Percentiles rank a stretch among this genome's conserved stretches.
phyloP scores from a whole-genome alignment of 37 sponge, comb jelly and placozoan genomes.

The Axinella damicornis region DNA sequence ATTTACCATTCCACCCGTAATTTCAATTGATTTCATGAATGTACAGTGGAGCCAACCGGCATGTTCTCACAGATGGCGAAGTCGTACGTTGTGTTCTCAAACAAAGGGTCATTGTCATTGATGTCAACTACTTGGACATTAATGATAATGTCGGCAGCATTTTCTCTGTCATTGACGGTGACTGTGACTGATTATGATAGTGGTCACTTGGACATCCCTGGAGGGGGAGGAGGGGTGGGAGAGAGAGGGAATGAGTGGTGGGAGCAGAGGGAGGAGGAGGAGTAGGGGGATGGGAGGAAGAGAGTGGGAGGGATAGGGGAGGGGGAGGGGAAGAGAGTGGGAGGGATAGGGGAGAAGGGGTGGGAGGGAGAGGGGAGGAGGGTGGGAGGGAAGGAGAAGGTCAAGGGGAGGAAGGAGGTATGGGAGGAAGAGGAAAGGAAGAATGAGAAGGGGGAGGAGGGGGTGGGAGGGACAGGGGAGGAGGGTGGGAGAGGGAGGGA shows the following conservation, averaged over 20 bases:
- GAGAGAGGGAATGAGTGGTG: too few species aligned
- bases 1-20: too few species aligned
- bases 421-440: background rate
- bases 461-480: background rate
- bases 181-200: conserved; percentile 23
- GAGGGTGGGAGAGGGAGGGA: too few species aligned
- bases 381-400: background rate
- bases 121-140: conserved; percentile 39
- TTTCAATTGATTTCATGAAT: too few species aligned
- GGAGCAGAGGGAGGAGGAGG: too few species aligned
- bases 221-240: too few species aligned
- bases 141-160: conserved; percentile 6
- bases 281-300: too few species aligned
- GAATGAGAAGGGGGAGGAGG: background rate
- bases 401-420: too few species aligned
- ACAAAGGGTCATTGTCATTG: conserved; percentile 69
- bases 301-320: too few species aligned
- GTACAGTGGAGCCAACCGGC: background rate
- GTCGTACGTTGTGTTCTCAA: conserved; percentile 26
- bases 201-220: conserved; percentile 9
- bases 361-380: too few species aligned
- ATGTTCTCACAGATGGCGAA: conserved; percentile 18
- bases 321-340: too few species aligned
- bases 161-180: conserved; percentile 18
- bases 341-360: too few species aligned